Evolutionary conservation across 1,140 invertebrate genomes (phyloP).

Genomic region (Micrasema minimum): DNA sequence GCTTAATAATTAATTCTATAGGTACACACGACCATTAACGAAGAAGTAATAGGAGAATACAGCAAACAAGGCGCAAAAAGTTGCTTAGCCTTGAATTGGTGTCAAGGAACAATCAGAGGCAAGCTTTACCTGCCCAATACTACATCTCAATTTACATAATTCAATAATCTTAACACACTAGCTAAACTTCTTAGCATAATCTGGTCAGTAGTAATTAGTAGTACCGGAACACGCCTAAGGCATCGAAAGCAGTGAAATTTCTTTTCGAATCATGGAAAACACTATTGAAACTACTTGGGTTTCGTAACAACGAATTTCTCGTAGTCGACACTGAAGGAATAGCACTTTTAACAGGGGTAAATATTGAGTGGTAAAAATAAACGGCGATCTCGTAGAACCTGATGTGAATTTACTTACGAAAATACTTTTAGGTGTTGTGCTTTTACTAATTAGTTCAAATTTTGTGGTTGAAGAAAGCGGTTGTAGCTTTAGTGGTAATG

Average conservation of each 20-base stretch:
- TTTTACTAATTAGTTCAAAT: not conserved
- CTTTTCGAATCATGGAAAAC: slow-evolving; percentile 1
- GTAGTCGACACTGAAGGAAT: not conserved
- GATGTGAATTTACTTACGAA: slow-evolving; percentile 18
- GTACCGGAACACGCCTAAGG: slow-evolving; percentile 14
- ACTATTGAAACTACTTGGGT: not conserved
- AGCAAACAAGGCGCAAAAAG: slow-evolving; percentile 14
- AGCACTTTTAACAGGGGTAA: not conserved
- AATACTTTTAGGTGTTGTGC: slow-evolving; percentile 27
- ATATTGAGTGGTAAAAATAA: not conserved
- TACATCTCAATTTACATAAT: no score
- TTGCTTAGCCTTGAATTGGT: slow-evolving; percentile 7
- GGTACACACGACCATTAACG: not conserved
- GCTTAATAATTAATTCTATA: slow-evolving; percentile 9
- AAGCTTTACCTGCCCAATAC: not conserved
- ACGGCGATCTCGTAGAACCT: slow-evolving; percentile 1
- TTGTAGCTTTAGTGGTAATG: not conserved
- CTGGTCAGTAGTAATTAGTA: no score
- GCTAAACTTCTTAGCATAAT: no score
- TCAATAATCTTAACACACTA: not conserved
- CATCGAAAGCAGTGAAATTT: slow-evolving; percentile 15
- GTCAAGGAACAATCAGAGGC: slow-evolving; percentile 6
- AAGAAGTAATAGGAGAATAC: not conserved
- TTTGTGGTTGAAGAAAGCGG: no score
- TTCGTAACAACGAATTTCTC: not conserved